Evolutionary conservation across 2,888 invertebrate species (phyloP).

Genomic region (Synanthedon vespiformis): DNA sequence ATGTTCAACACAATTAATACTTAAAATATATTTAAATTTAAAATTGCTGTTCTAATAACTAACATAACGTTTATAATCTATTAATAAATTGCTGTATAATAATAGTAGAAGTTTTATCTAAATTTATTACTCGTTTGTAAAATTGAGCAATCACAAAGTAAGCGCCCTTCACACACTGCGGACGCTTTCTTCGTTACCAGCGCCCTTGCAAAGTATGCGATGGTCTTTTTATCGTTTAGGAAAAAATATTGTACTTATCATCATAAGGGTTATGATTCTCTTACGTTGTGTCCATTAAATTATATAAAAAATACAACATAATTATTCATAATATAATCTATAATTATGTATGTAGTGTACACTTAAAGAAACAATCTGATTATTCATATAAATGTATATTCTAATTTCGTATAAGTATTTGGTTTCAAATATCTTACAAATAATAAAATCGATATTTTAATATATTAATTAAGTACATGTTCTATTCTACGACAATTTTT

Average conservation of each 20-base stretch:
- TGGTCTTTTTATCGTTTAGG: constrained; percentile 10
- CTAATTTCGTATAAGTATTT: not conserved
- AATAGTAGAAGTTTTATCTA: no score
- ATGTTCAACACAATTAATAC: no score
- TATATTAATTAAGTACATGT: constrained; percentile 48
- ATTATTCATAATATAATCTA: not conserved
- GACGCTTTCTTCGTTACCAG: not conserved
- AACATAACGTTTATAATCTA: not conserved
- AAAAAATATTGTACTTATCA: constrained; percentile 53
- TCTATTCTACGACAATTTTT: constrained; percentile 63
- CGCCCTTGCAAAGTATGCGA: not conserved
- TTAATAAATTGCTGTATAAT: no score
- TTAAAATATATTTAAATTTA: no score
- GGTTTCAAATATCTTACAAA: constrained; percentile 1
- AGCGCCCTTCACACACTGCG: not conserved
- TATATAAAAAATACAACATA: not conserved
- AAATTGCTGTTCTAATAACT: not conserved
- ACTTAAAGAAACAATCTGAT: not conserved
- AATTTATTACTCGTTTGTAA: constrained; percentile 23
- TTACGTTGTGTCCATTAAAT: not conserved
- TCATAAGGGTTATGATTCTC: constrained; percentile 30
- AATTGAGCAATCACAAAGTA: constrained; percentile 64
- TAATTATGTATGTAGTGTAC: not conserved
- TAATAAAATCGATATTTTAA: constrained; percentile 56
- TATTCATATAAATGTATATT: not conserved